Evolutionary conservation across 2,113 vertebrate species (phyloP).

Genomic region (Ibidorhyncha struthersii): DNA sequence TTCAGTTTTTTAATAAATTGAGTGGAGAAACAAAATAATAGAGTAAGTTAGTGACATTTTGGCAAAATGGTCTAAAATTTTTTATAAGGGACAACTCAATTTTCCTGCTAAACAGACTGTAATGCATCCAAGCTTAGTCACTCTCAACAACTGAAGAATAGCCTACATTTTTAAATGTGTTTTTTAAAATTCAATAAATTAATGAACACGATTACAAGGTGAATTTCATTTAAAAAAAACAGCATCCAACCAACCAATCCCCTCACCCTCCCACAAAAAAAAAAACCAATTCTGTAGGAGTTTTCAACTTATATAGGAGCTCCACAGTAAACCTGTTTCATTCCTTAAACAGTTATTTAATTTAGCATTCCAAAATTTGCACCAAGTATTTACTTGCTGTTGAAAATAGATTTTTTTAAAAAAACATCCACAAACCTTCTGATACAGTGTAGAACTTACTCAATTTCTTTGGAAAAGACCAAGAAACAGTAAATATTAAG

Average conservation of each 20-base stretch:
- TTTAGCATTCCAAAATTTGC: not conserved
- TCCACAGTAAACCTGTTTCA: not conserved
- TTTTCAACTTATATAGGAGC: not conserved
- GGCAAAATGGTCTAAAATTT: not conserved
- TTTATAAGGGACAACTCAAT: not conserved
- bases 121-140: not conserved
- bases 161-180: not conserved
- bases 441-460: not conserved
- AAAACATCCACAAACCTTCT: not conserved
- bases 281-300: not conserved
- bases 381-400: not conserved
- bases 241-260: rapidly evolving
- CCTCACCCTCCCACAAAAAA: not conserved
- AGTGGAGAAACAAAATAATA: not conserved
- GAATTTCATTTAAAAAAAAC: not conserved
- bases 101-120: not conserved
- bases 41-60: not conserved
- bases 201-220: not conserved
- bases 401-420: not conserved
- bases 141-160: not conserved
- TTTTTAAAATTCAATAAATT: not conserved
- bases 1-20: not conserved
- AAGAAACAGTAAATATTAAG: not conserved
- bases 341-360: not conserved
- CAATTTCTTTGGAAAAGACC: not conserved